Base-by-base conservation (phyloP, 2,888 invertebrate species). In the Eristalis pertinax region DNA sequence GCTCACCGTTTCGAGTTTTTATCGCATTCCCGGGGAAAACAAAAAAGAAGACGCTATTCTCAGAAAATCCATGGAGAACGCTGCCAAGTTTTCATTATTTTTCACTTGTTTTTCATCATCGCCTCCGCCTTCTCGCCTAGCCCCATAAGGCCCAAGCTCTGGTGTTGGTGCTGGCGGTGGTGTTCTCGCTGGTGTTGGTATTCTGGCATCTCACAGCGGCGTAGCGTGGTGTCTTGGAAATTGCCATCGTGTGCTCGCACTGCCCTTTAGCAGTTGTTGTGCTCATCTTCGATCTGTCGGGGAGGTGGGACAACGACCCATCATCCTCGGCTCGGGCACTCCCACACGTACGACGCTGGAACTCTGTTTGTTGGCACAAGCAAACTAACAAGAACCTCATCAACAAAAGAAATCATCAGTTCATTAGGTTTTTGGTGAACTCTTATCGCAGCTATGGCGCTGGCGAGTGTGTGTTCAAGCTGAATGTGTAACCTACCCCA, bases 391-490 rank as follows among this genome's bases (percentile, higher is more conserved):
- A 84, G 80, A 75, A 84, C 76, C 78, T 79, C 88, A 88, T 88
- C 88, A 88, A 89, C 84, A 88, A 88, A 89, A 89, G 89, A 73
- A 88, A 89, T 88, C 89, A 84, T 89, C 89, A 89, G 89, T 89
- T 89, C 89, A 89, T 89, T 89, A 89, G 88, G 89, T 88, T 88
- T 88, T 81, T 85, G 82, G 84, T 84, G 78, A 84, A 87, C 87
- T 84, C 87, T 87, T 87, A 87, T 87, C 87, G 68, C 84, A 41
- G 32, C 41, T 29, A 22, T 65, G 58, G 43, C 22, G 56, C 38
- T 41, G 60, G 85, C 60, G 72, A 77, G 76, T 85, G 43, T 74
- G 64, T 62, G n/a, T 65, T 56, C 43, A 43, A 60, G 64, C 41
- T 35, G 79, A 76, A 79, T 75, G 65, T 84, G 70, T 83, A 72